Conservation (phyloP, 1,140 invertebrate genomes). For the Chironomus tepperi region DNA sequence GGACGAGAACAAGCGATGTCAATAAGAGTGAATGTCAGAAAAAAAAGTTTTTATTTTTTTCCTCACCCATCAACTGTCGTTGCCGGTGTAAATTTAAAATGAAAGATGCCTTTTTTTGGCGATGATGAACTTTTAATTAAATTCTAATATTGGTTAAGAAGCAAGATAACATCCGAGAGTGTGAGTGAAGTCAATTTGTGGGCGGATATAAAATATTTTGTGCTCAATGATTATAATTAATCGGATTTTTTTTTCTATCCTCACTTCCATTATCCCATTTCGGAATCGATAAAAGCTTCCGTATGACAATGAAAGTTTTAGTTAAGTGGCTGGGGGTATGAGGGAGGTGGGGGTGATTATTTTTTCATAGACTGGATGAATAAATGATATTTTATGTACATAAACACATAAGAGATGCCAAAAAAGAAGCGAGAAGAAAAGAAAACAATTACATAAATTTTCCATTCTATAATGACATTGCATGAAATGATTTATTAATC, state of each 20-base stretch:
- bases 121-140: conserved; percentile 23
- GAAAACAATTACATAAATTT: conserved; percentile 15
- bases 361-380: conserved; percentile 11
- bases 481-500: conserved; percentile 14
- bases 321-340: background rate
- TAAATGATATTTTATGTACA: background rate
- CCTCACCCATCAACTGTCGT: background rate
- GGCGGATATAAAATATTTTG: background rate
- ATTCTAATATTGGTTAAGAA: background rate
- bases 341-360: background rate
- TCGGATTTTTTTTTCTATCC: background rate
- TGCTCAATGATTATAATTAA: conserved; percentile 22
- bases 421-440: background rate
- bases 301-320: conserved; percentile 13
- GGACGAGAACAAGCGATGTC: background rate
- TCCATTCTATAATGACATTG: conserved; percentile 2
- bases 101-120: background rate
- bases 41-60: no score
- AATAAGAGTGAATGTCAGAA: background rate
- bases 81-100: background rate
- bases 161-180: background rate
- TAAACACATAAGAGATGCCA: background rate
- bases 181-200: background rate
- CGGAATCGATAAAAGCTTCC: background rate
- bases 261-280: background rate